Conservation (phyloP, 2,888 invertebrate species). For the Metopia argyrocephala region DNA sequence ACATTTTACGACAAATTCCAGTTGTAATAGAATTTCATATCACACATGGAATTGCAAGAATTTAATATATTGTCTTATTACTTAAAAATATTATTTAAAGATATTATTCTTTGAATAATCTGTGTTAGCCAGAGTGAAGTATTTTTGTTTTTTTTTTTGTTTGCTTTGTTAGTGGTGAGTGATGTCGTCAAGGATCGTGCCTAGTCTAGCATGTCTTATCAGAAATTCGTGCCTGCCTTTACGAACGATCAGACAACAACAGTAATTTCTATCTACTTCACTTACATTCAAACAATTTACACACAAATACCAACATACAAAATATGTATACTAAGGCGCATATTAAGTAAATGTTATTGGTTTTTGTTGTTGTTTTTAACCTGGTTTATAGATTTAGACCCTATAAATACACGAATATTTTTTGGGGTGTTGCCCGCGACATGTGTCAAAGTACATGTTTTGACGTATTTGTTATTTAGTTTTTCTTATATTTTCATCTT, state of each 20-base stretch:
- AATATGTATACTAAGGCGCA: conserved; percentile 27
- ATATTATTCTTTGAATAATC: conserved; percentile 19
- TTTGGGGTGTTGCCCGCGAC: conserved; percentile 64
- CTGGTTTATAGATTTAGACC: conserved; percentile 45
- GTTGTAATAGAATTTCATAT: too few species aligned
- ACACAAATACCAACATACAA: background rate
- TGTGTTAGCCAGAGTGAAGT: conserved; percentile 8
- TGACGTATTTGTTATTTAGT: conserved; percentile 54
- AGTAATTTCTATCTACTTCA: conserved; percentile 21
- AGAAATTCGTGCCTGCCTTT: conserved; percentile 60
- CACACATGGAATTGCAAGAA: too few species aligned
- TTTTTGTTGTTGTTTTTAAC: conserved; percentile 27
- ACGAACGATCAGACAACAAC: conserved; percentile 42
- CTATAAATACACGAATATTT: conserved; percentile 46
- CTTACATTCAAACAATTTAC: background rate
- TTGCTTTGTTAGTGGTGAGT: conserved; percentile 51
- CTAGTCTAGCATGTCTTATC: conserved; percentile 61
- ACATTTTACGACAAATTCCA: too few species aligned
- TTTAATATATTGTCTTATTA: too few species aligned
- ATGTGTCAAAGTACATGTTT: conserved; percentile 64
- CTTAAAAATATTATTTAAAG: background rate
- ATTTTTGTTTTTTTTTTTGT: conserved; percentile 9
- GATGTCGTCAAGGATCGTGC: conserved; percentile 64
- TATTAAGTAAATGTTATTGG: conserved; percentile 58
- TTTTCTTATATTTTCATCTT: conserved; percentile 53